Evolutionary conservation across 2,888 invertebrate genomes (phyloP).

Genomic region (Hartigia nigra): DNA sequence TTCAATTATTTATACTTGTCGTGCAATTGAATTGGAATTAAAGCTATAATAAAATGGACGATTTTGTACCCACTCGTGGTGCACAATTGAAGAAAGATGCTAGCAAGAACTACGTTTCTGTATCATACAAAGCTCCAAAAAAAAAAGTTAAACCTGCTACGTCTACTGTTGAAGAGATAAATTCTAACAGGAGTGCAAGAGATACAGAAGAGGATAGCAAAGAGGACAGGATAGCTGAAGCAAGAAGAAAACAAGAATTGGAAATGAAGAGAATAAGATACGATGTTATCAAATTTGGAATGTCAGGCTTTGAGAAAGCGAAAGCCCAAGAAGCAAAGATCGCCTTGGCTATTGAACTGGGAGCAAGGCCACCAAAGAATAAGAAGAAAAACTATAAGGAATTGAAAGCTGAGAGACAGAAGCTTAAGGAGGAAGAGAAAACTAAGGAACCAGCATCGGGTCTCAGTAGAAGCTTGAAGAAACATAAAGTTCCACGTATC

Average conservation of each 20-base stretch:
- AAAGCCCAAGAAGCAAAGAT: constrained; percentile 84
- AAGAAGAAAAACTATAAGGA: constrained; percentile 79
- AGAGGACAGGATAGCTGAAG: constrained; percentile 24
- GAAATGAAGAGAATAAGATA: constrained; percentile 82
- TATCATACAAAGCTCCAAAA: constrained; percentile 42
- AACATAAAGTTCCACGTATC: constrained; percentile 25
- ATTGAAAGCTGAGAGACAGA: constrained; percentile 72
- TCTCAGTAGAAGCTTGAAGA: constrained; percentile 40
- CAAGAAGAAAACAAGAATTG: constrained; percentile 67
- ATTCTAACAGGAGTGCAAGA: not conserved
- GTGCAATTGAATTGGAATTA: not conserved
- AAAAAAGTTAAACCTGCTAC: constrained; percentile 23
- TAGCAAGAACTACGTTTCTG: constrained; percentile 34
- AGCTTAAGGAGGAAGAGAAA: constrained; percentile 67
- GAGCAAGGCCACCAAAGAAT: constrained; percentile 83
- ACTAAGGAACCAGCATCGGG: constrained; percentile 61
- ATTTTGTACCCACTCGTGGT: constrained; percentile 51
- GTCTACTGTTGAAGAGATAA: constrained; percentile 12
- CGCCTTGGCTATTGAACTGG: constrained; percentile 81
- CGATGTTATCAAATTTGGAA: constrained; percentile 87
- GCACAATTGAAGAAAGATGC: constrained; percentile 36
- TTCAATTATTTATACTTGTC: not conserved
- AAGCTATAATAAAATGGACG: constrained; percentile 40
- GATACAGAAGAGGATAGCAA: not conserved
- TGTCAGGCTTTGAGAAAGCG: constrained; percentile 77